Evolutionary conservation across 2,797 vertebrate genomes (phyloP).

Genomic region (Spinus olivaceus): DNA sequence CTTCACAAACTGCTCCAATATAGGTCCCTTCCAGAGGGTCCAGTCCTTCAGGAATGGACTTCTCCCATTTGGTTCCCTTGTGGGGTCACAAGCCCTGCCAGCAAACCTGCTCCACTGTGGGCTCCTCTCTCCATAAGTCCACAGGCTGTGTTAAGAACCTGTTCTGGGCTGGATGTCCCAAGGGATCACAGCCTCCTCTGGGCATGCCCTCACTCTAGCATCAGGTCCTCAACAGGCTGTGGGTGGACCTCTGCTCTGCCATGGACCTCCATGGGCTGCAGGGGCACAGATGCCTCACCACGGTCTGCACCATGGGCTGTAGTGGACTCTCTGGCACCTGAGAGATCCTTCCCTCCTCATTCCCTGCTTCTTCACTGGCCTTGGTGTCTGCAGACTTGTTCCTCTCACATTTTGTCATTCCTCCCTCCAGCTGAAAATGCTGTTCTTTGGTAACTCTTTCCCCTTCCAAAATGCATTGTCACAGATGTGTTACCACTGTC

Average conservation of each 20-base stretch:
- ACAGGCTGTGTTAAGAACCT: neutral
- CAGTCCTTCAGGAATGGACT: neutral
- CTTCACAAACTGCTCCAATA: neutral
- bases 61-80: neutral
- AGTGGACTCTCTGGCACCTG: accelerated
- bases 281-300: neutral
- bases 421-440: neutral
- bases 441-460: neutral
- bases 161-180: neutral
- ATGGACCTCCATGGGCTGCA: accelerated
- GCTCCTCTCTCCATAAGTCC: neutral
- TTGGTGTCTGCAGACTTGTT: neutral
- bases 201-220: accelerated
- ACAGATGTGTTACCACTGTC: neutral
- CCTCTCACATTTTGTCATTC: neutral
- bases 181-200: neutral
- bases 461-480: neutral
- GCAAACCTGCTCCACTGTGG: neutral
- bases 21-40: neutral
- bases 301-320: accelerated
- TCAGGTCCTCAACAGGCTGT: neutral
- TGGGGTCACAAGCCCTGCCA: neutral
- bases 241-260: neutral
- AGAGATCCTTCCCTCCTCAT: neutral
- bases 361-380: neutral